Percentiles rank a stretch among this genome's conserved stretches.
Conservation (phyloP, 1,140 invertebrate species). For the Sycophila sp. region DNA sequence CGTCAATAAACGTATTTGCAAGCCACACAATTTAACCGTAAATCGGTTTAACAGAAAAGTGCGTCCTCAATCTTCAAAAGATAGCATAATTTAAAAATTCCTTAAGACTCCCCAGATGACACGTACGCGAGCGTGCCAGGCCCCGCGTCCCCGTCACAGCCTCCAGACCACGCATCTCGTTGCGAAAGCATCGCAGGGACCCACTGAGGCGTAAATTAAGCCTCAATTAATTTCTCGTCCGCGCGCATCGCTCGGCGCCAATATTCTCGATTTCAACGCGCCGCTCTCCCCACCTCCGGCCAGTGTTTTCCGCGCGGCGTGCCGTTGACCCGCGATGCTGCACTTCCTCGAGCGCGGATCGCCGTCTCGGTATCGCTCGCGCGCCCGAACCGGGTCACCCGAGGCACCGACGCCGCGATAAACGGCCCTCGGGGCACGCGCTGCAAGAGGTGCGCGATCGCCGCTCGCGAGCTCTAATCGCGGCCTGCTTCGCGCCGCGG, state of each 20-base stretch:
- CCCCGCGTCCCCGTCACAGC: no score
- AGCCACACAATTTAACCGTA: no score
- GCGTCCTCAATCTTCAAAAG: no score
- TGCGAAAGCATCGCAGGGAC: not conserved
- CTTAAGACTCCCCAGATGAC: no score
- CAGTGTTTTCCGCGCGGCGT: not conserved
- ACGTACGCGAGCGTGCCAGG: no score
- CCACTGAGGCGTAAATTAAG: slow-evolving; percentile 24
- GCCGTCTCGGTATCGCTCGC: slow-evolving; percentile 24
- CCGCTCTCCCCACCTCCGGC: not conserved
- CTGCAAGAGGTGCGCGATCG: no score
- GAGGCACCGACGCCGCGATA: slow-evolving; percentile 28
- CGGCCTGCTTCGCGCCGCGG: no score
- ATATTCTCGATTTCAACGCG: not conserved
- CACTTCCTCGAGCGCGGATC: slow-evolving; percentile 28
- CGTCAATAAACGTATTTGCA: no score
- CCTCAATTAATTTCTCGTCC: slow-evolving; percentile 20
- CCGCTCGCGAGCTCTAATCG: no score
- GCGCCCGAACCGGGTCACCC: slow-evolving; percentile 27
- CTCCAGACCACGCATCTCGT: no score
- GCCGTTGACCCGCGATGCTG: slow-evolving; percentile 30
- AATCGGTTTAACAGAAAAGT: no score
- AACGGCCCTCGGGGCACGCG: slow-evolving; percentile 2
- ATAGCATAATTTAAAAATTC: no score
- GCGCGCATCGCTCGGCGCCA: not conserved